Conservation (phyloP, 2,113 vertebrate species). For the Lichenostomus cassidix region DNA sequence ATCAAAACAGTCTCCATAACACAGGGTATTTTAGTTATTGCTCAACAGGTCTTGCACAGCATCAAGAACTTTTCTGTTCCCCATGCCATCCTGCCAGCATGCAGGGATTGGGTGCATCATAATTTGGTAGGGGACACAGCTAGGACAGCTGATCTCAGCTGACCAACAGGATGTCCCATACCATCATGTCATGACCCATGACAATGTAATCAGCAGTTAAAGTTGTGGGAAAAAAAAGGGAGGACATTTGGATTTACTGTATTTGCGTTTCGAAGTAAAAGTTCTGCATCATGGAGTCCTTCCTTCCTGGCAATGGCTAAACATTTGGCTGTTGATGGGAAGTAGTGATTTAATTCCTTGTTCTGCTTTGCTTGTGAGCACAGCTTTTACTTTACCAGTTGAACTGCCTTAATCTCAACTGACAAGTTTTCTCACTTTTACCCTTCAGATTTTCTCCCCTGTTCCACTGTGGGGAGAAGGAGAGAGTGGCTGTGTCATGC, state of each 20-base stretch:
- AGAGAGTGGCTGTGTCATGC: accelerated
- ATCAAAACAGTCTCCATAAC: not conserved
- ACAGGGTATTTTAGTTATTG: not conserved
- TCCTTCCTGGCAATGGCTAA: not conserved
- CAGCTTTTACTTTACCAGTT: not conserved
- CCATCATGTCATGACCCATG: not conserved
- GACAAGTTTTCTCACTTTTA: not conserved
- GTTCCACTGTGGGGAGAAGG: accelerated
- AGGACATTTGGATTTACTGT: accelerated
- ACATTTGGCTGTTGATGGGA: not conserved
- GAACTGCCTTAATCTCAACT: not conserved
- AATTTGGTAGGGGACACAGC: not conserved
- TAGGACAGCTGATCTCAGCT: not conserved
- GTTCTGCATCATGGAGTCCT: accelerated
- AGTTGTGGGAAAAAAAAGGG: not conserved
- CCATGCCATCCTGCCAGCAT: accelerated
- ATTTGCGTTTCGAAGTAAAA: not conserved
- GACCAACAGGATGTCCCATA: not conserved
- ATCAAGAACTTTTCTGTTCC: not conserved
- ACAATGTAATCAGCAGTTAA: not conserved
- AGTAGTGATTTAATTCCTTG: not conserved
- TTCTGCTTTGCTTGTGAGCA: not conserved
- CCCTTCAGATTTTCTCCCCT: not conserved
- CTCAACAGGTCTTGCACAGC: not conserved
- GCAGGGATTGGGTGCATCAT: not conserved